Base-by-base conservation (phyloP, 1,140 invertebrate species). In the Temnothorax curvispinosus region DNA sequence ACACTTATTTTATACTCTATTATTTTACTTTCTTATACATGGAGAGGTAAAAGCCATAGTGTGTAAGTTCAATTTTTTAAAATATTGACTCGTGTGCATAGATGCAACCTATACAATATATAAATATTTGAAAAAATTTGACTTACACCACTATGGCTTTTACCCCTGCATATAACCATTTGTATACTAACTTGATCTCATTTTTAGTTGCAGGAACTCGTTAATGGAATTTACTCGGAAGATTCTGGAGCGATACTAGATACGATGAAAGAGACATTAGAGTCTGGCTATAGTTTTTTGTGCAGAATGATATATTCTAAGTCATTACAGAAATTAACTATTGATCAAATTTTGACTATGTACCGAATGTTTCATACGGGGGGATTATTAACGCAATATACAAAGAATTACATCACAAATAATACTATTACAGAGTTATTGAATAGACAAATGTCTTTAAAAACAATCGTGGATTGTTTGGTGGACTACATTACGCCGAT, bases 291-390 rank as follows among this genome's bases (percentile, higher is more conserved):
- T 52, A 47, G 8, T 11, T n/a, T 5, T 2, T 41, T 88, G 77
- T 77, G 5, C 60, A 62, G 9, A 32, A 7, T 2, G 18, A 5
- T 88, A 8, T 88, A 69, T 54, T 0, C 13, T 15, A 3, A 0
- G 6, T 64, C 35, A 35, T 4, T 89, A 13, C 0, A 0, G 3
- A 15, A 32, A 3, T 13, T 54, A 18, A 50, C 58, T 21, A 9
- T 47, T 0, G 3, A 11, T 15, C 50, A 32, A 1, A 32, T 82
- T 38, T 32, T 90, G 56, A 67, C 35, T 41, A 18, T 74, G 27
- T 62, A 77, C 1, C 58, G 64, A 38, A 86, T 52, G 32, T 64
- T 90, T 38, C 58, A 50, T 27, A 27, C 27, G 27, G 27, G 27
- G 27, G 27, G 1, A 27, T 27, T 27, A 27, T 50, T 13, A 50